These are phyloP conservation scores for Oreochromis grahami DNA, from an alignment of 2,797 vertebrate genomes.

Conservation along the genomic window DNA sequence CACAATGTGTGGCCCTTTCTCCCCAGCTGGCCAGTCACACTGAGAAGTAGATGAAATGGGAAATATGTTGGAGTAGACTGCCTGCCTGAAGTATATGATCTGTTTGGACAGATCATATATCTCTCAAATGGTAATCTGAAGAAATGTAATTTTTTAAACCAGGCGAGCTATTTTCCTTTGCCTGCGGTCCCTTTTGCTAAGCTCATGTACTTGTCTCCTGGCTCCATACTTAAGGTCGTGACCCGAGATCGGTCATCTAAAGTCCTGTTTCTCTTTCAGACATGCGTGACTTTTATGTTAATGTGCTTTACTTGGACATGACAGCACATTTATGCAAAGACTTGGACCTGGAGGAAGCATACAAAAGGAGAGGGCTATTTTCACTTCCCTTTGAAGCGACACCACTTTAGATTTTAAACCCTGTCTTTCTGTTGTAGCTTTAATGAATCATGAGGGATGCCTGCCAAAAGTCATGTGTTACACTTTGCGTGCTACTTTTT, in stretches of 20 bases:
- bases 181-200: not conserved
- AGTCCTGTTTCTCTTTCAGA: not conserved
- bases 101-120: not conserved
- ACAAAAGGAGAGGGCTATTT: not conserved
- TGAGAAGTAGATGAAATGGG: not conserved
- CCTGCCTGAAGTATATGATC: not conserved
- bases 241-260: not conserved
- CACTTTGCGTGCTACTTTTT: not conserved
- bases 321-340: not conserved
- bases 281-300: not conserved
- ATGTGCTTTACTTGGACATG: not conserved
- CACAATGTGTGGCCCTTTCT: not conserved
- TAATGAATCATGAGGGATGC: not conserved
- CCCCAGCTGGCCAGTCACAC: not conserved
- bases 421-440: not conserved
- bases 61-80: not conserved
- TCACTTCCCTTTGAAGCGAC: not conserved
- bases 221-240: not conserved
- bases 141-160: not conserved
- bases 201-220: not conserved
- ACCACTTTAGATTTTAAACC: not conserved
- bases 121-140: not conserved
- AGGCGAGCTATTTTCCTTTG: too few species aligned
- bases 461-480: not conserved
- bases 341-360: not conserved